Evolutionary conservation across 2,113 vertebrate genomes (phyloP), one percentile per base, ranked within the genome.

Genomic region (Pteronura brasiliensis): DNA sequence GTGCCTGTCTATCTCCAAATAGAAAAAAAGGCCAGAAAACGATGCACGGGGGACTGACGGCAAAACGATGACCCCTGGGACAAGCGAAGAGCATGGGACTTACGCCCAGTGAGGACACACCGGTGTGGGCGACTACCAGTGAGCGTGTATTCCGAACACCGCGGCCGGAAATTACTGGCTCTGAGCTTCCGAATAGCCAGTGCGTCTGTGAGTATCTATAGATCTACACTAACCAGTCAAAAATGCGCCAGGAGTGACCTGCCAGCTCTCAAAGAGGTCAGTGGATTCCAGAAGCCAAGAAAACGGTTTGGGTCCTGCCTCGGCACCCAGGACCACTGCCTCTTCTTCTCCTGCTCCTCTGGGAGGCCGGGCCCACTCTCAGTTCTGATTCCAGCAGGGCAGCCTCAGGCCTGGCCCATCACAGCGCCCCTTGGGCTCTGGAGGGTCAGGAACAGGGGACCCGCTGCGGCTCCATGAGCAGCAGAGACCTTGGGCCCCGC

Each of bases 321-420:
- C 27, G 52, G 21, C 5, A 36, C 25, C 23, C 42, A 49, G 10
- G 12, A 52, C 4, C 27, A 2, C 1, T 7, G 7, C 34, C 23
- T 8, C 29, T 47, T 44, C 25, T 49, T 52, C 11, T 29, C 61
- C 42, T 13, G 11, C 4, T 65, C 31, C 57, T 27, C 71, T 61
- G 18, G n/a, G 49, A 63, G 47, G 15, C 27, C 15, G 11, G 9
- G 9, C 10, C 27, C 23, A 6, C 8, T 29, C 61, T 11, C 61
- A 63, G 29, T 57, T 44, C 25, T 49, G 82, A 14, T 42, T 67
- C 31, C 29, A 59, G 4, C 3, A 57, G 39, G 17, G 25, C 0
- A 0, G n/a, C 59, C 61, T 61, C 0, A 0, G 17, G 31, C 18
- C 61, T 44, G 4, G 18, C 18, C 4, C 55, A 21, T 27, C 20